Evolutionary conservation across 2,888 invertebrate species (phyloP), one percentile per base, ranked within the genome.

Genomic region (Stenotaenia linearis): DNA sequence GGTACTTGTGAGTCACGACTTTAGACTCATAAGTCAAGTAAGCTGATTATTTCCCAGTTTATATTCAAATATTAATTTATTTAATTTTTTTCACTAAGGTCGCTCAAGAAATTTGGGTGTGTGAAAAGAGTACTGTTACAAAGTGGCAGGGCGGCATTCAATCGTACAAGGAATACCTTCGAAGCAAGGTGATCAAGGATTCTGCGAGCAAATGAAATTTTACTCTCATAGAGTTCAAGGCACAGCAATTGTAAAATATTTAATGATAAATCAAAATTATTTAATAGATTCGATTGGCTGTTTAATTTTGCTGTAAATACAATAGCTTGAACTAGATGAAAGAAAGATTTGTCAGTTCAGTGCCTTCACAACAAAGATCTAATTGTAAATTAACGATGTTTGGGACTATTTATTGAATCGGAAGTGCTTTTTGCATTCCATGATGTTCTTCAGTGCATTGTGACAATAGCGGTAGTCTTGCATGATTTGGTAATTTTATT

Each of bases 1-100:
- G 93, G 95, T 99, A 82, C 91, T 99, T 28, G 99, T 99, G 84
- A 97, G 97, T 88, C 99, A 99, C 93, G 99, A 99, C 90, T 99
- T 99, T 90, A 90, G 99, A 87, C 92, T 99, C 79, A 99, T 99
- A 82, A 96, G 94, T 88, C 98, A 99, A 91, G 98, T 97, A 86
- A 83, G 84, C 23, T 79, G 75, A 21, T 35, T 30, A 9, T 10
- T n/a, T n/a, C n/a, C n/a, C n/a, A n/a, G n/a, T n/a, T n/a, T n/a
- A n/a, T n/a, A n/a, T n/a, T n/a, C n/a, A n/a, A n/a, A n/a, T n/a
- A n/a, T n/a, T n/a, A n/a, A 9, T 7, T 18, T 7, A n/a, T 6
- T 18, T 56, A n/a, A n/a, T n/a, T n/a, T n/a, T n/a, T n/a, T n/a
- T n/a, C n/a, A 56, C 86, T 77, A 84, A 98, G 97, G 98, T 99